Base-by-base conservation (phyloP, 2,113 vertebrate species). In the Edolisoma coerulescens region DNA sequence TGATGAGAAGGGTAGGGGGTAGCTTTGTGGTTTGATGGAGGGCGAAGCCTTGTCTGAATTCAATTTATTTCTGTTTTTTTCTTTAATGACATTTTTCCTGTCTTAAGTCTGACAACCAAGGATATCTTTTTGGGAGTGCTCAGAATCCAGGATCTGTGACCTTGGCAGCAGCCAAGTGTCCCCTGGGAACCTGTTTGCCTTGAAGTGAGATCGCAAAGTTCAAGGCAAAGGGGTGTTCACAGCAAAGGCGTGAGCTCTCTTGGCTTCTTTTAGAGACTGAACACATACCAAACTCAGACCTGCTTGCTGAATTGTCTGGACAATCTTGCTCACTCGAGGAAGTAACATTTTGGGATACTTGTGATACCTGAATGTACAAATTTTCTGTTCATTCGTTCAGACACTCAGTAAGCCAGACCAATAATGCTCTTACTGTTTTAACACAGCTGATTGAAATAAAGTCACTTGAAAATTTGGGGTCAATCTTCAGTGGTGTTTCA, bases 401-500 rank as follows among this genome's bases (percentile, higher is more conserved):
- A 9, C 1, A 2, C 32, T 49, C 32, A 4, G 23, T 59, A 59
- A 59, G 18, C 23, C n/a, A 37, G n/a, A 60, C 4, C 17, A 60
- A 16, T 35, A 60, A 30, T 15, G 21, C 2, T 32, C 3, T 32
- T 28, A 50, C 10, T 15, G 13, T 10, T 26, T 80, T 70, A 59
- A 54, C 12, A 23, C 13, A 49, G 12, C 1, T 22, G 12, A 41
- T 3, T 26, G 22, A 41, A 79, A 50, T 11, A 45, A 80, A 20
- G 37, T 22, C 2, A 21, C 15, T 52, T 44, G 9, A 56, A 24
- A 63, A 63, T 42, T 71, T 83, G n/a, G 4, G 11, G 13, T 47
- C 21, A 32, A 1, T 35, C 47, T 49, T 23, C 47, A 49, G 3
- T 3, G 3, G 12, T 20, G 3, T 22, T 47, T 83, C 6, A 1